Evolutionary conservation across 2,888 invertebrate species (phyloP).

Genomic region (Orchesellides sinensis): DNA sequence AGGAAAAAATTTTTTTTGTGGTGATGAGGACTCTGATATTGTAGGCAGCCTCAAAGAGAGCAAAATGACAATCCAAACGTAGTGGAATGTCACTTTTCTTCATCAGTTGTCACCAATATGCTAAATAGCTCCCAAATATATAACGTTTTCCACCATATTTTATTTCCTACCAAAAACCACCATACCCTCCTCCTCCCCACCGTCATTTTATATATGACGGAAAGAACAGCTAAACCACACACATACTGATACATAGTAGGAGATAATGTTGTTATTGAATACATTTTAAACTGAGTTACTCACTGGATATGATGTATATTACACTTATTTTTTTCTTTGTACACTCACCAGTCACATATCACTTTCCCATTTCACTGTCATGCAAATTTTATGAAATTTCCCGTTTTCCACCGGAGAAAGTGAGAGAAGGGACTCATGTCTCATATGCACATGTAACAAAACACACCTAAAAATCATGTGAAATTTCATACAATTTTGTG

Average conservation of each 20-base stretch:
- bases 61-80: constrained; percentile 52
- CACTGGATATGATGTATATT: too few species aligned
- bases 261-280: too few species aligned
- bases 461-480: too few species aligned
- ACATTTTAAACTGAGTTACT: too few species aligned
- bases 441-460: background rate
- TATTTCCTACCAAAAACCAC: background rate
- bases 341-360: constrained; percentile 2
- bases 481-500: background rate
- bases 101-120: constrained; percentile 65
- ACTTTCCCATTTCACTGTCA: constrained; percentile 50
- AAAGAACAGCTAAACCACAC: too few species aligned
- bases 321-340: too few species aligned
- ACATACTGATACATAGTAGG: too few species aligned
- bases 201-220: too few species aligned
- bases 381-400: constrained; percentile 66
- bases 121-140: constrained; percentile 46
- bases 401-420: constrained; percentile 27
- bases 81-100: constrained; percentile 66
- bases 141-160: constrained; percentile 21
- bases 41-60: constrained; percentile 1
- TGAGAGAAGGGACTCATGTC: constrained; percentile 15
- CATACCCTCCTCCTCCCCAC: background rate
- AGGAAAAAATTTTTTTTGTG: background rate
- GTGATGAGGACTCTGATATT: background rate